Conservation (phyloP, 1,140 invertebrate species). For the Drosophila persimilis region DNA sequence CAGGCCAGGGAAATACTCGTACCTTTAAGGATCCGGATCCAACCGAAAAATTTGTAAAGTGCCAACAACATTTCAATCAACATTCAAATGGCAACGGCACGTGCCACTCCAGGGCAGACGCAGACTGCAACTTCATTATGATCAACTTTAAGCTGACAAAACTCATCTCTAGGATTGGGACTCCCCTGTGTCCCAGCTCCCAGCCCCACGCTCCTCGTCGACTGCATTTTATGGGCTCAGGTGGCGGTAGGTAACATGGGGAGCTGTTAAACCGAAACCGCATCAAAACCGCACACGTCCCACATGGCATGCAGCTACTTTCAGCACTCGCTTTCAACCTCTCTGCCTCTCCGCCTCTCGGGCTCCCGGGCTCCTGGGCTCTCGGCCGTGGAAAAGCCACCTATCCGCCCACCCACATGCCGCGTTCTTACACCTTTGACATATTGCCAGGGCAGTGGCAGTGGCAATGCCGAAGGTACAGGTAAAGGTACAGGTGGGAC, state of each 20-base stretch:
- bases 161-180: conserved; percentile 33
- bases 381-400: not conserved
- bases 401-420: not conserved
- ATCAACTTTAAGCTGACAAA: conserved; percentile 73
- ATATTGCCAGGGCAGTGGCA: conserved; percentile 52
- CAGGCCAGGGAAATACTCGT: not conserved
- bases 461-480: no score
- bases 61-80: conserved; percentile 48
- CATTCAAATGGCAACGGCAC: conserved; percentile 49
- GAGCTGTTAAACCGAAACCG: conserved; percentile 74
- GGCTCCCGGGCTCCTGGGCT: not conserved
- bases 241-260: conserved; percentile 30
- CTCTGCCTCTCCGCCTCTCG: conserved; percentile 7
- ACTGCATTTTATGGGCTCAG: conserved; percentile 56
- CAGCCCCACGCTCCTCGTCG: conserved; percentile 1
- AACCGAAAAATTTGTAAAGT: conserved; percentile 5
- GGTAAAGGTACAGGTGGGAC: no score
- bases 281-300: conserved; percentile 74
- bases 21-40: conserved; percentile 14
- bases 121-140: conserved; percentile 59
- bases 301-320: conserved; percentile 65
- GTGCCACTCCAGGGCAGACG: conserved; percentile 13
- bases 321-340: no score
- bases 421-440: conserved; percentile 59
- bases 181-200: no score